A percentile compares a stretch with the other conserved stretches of the same genome.
Evolutionary conservation across 35 echinoderm and acorn worm genomes (phyloP).

Genomic region (Lytechinus pictus): DNA sequence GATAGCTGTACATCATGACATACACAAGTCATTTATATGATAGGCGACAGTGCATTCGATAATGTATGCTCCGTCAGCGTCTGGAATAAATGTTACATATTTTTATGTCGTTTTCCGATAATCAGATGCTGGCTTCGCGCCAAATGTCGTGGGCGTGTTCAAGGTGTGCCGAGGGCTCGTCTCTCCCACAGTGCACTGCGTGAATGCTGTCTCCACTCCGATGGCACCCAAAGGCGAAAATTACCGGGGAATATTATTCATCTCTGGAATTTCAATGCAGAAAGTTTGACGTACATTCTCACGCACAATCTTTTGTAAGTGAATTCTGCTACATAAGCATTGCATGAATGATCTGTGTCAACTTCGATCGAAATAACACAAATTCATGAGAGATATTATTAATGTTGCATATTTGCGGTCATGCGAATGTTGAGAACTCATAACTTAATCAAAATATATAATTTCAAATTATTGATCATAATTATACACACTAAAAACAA

Average conservation of each 20-base stretch:
- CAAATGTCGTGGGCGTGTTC: not conserved
- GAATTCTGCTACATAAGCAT: not conserved
- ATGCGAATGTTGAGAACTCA: no score
- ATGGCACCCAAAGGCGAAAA: not conserved
- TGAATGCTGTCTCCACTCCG: not conserved
- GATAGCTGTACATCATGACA: not conserved
- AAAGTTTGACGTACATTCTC: not conserved
- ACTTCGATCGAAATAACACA: no score
- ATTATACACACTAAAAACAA: no score
- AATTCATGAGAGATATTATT: no score
- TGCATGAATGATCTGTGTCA: not conserved
- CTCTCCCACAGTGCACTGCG: constrained; percentile 3
- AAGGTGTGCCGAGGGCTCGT: not conserved
- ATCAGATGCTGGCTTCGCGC: not conserved
- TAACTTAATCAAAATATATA: no score
- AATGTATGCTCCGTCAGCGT: not conserved
- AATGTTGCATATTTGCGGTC: no score
- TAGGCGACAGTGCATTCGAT: not conserved
- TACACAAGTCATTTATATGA: not conserved
- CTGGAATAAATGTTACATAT: not conserved
- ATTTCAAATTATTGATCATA: no score
- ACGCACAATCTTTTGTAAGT: not conserved
- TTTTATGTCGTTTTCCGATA: not conserved
- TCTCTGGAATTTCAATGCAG: not conserved
- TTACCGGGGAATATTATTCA: not conserved